phyloP scores from a whole-genome alignment of 2,113 vertebrate genomes.

The Passer domesticus region DNA sequence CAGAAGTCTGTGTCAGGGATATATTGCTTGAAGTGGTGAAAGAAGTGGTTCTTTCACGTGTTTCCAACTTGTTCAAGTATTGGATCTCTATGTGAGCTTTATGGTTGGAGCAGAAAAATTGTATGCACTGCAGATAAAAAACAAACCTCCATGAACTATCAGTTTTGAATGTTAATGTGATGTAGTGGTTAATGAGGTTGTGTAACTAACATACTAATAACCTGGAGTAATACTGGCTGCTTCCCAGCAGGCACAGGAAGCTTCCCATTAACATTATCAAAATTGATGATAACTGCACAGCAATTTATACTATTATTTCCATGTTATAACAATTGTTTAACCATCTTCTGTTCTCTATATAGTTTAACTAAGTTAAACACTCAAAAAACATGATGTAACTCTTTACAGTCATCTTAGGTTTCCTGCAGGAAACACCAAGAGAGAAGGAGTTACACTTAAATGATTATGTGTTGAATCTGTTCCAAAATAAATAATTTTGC shows the following conservation, averaged over 20 bases:
- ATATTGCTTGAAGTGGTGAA: background rate
- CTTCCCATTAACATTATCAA: constrained; percentile 13
- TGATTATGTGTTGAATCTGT: background rate
- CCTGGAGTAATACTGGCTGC: background rate
- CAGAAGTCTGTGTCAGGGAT: background rate
- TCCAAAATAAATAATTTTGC: constrained; percentile 25
- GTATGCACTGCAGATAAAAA: background rate
- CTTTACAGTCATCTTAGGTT: background rate
- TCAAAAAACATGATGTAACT: background rate
- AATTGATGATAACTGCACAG: constrained; percentile 9
- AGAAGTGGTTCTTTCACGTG: accelerated
- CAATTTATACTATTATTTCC: background rate
- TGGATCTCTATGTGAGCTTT: background rate
- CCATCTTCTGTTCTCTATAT: background rate
- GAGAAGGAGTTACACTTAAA: background rate
- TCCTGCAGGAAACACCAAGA: background rate
- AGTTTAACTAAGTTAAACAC: background rate
- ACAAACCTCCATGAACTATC: background rate
- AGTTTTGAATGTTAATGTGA: constrained; percentile 11
- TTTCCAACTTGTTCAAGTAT: background rate
- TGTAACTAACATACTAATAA: constrained; percentile 28
- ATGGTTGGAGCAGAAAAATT: background rate
- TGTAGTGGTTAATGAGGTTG: constrained; percentile 34
- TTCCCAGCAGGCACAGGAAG: constrained; percentile 36
- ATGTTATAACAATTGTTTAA: background rate